Evolutionary conservation across 2,113 vertebrate species (phyloP).

Genomic region (Puma concolor): DNA sequence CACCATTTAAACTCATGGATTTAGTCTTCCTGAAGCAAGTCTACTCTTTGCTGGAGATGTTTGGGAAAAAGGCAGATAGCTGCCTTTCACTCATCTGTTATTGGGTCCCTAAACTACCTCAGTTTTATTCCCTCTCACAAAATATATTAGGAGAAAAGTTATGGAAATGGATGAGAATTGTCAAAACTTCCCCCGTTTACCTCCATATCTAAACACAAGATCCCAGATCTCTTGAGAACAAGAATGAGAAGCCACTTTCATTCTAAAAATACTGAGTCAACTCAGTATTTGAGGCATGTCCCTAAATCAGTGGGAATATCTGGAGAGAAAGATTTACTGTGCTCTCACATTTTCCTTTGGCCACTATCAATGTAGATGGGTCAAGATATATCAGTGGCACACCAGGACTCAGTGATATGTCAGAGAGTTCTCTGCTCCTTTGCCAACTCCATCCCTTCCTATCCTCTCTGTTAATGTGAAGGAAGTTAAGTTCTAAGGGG

Average conservation of each 20-base stretch:
- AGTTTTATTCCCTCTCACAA: constrained; percentile 3
- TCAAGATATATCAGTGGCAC: background rate
- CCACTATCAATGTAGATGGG: background rate
- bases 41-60: constrained; percentile 8
- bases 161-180: constrained; percentile 12
- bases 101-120: background rate
- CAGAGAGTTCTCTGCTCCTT: background rate
- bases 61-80: background rate
- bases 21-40: background rate
- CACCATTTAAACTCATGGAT: background rate
- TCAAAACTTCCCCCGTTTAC: constrained; percentile 12
- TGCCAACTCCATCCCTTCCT: background rate
- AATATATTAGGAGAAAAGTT: background rate
- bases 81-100: background rate
- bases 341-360: background rate
- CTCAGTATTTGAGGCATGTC: background rate
- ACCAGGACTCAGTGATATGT: background rate
- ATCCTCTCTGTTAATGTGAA: background rate
- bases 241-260: constrained; percentile 11
- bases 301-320: background rate
- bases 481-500: background rate
- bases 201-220: constrained; percentile 29
- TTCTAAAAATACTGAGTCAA: background rate
- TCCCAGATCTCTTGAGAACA: constrained; percentile 38
- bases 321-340: constrained; percentile 5